Percentiles rank a stretch among this genome's conserved stretches.
Conservation (phyloP, 2,797 vertebrate genomes). For the Arnoldichthys spilopterus region DNA sequence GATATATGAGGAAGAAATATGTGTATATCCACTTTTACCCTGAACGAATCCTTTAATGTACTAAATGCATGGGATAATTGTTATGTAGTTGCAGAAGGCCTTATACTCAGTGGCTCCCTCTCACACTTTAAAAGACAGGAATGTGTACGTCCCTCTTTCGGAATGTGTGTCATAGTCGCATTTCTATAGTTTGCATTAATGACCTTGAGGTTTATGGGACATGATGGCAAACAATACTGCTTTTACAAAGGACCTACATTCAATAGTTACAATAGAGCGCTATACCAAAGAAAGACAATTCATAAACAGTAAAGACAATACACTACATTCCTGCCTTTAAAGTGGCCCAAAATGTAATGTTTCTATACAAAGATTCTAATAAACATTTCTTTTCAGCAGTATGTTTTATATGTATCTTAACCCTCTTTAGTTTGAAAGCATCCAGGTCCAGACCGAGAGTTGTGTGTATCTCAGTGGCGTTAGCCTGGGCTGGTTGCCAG, state of each 20-base stretch:
- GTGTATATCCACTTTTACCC: no score
- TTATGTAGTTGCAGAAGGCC: not conserved
- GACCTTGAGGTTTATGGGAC: constrained; percentile 7
- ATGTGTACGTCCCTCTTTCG: constrained; percentile 23
- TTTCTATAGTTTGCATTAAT: constrained; percentile 30
- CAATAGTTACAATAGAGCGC: constrained; percentile 6
- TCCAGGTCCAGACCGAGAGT: not conserved
- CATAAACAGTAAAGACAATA: constrained; percentile 7
- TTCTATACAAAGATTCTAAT: no score
- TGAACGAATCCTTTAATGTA: not conserved
- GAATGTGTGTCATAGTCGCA: not conserved
- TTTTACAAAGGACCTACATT: constrained; percentile 14
- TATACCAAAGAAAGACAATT: not conserved
- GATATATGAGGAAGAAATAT: no score
- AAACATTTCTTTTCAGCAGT: no score
- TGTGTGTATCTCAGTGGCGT: not conserved
- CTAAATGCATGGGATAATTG: not conserved
- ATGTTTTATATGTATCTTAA: not conserved
- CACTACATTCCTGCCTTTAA: not conserved
- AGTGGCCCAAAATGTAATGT: not conserved
- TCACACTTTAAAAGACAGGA: constrained; percentile 27
- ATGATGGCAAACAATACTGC: constrained; percentile 31
- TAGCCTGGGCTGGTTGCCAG: not conserved
- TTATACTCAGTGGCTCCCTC: constrained; percentile 18
- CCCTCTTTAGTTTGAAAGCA: not conserved